These are phyloP conservation scores for Sclerurus mexicanus DNA, from an alignment of 2,113 vertebrate species.

Conservation along the genomic window DNA sequence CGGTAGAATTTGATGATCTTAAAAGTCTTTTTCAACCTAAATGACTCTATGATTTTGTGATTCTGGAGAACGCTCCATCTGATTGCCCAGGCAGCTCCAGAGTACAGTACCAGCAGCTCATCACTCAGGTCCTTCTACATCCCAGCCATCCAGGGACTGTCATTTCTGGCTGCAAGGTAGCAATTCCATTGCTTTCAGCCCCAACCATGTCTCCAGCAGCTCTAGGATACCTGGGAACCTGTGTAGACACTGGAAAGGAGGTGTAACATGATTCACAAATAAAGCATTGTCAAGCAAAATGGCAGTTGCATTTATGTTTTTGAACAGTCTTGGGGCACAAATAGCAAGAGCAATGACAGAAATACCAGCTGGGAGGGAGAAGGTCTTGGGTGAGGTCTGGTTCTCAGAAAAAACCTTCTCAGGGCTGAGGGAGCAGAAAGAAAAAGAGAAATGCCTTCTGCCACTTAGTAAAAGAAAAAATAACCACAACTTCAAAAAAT, in stretches of 20 bases:
- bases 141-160: accelerated
- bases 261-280: accelerated
- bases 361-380: neutral
- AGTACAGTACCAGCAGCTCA: neutral
- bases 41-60: neutral
- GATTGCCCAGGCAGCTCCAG: neutral
- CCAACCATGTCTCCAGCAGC: neutral
- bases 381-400: neutral
- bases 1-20: neutral
- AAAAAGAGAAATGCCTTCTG: conserved; percentile 2
- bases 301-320: neutral
- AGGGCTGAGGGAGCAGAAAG: neutral
- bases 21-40: neutral
- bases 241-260: neutral
- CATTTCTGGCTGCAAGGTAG: neutral
- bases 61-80: neutral
- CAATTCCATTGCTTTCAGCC: neutral
- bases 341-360: conserved; percentile 9
- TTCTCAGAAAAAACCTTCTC: conserved; percentile 36
- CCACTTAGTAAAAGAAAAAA: conserved; percentile 22
- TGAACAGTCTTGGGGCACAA: neutral
- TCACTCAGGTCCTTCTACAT: neutral
- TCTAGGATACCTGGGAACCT: neutral
- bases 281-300: neutral
- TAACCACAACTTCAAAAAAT: conserved; percentile 20